These are phyloP conservation scores for Arctocebus calabarensis DNA, from an alignment of 2,797 vertebrate species.

Conservation along the genomic window DNA sequence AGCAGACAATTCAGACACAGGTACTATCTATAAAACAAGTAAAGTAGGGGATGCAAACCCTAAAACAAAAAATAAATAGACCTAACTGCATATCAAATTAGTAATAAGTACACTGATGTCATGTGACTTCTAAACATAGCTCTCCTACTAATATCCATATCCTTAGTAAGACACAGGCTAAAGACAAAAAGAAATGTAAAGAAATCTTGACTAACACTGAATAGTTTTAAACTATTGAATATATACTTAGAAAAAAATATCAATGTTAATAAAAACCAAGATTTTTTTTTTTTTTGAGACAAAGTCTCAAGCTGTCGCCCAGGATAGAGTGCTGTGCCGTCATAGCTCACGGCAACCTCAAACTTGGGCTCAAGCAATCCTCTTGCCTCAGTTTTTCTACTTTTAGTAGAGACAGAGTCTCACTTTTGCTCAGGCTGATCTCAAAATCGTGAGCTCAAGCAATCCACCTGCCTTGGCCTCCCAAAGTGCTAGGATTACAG, in stretches of 20 bases:
- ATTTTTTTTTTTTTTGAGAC: neutral
- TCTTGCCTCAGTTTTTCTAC: no score
- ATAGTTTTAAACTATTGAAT: neutral
- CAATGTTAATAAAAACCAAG: slow-evolving; percentile 22
- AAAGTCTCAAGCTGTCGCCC: no score
- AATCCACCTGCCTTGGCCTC: no score
- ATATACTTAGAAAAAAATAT: neutral
- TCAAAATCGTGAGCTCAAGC: no score
- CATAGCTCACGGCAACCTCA: no score
- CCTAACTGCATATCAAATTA: slow-evolving; percentile 11
- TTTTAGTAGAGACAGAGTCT: no score
- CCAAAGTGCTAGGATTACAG: no score
- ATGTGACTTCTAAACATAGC: slow-evolving; percentile 9
- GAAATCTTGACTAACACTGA: slow-evolving; percentile 3
- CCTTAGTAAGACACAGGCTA: neutral
- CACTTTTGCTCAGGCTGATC: no score
- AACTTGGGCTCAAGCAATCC: no score
- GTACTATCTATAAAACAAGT: slow-evolving; percentile 27
- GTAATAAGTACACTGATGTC: slow-evolving; percentile 37
- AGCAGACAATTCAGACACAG: neutral
- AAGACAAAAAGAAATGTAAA: slow-evolving; percentile 39
- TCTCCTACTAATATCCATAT: slow-evolving; percentile 28
- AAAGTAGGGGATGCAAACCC: neutral
- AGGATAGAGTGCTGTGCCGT: no score
- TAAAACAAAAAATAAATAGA: slow-evolving; percentile 63